A percentile compares a stretch with the other conserved stretches of the same genome.
Evolutionary conservation across 1,140 invertebrate genomes (phyloP).

Genomic region (Nasonia vitripennis): DNA sequence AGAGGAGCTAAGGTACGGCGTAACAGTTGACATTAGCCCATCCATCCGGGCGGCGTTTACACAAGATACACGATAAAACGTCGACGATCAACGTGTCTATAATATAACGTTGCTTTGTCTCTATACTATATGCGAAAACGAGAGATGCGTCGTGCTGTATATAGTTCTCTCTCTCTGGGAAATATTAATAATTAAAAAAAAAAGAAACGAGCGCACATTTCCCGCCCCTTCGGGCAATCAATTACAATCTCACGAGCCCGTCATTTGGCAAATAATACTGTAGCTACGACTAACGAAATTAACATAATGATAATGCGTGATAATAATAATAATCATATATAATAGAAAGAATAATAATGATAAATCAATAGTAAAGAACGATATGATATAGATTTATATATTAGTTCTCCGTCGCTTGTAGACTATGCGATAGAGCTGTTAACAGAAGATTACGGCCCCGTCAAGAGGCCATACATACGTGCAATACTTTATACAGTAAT

Average conservation of each 20-base stretch:
- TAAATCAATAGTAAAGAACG: background rate
- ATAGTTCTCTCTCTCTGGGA: background rate
- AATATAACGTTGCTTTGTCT: background rate
- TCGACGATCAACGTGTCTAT: background rate
- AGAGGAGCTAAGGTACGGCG: conserved; percentile 11
- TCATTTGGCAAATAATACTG: conserved; percentile 49
- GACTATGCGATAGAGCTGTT: background rate
- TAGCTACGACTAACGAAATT: conserved; percentile 45
- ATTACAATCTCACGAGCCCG: conserved; percentile 3
- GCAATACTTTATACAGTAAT: conserved; percentile 26
- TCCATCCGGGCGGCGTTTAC: conserved; percentile 31
- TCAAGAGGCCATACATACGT: background rate
- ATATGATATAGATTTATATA: background rate
- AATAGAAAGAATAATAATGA: background rate
- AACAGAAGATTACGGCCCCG: too few relatives aligned
- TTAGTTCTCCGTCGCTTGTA: background rate
- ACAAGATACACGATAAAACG: conserved; percentile 29
- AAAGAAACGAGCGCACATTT: background rate
- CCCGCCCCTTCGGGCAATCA: background rate
- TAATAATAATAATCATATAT: background rate
- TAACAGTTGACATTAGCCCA: conserved; percentile 28
- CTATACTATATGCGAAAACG: background rate
- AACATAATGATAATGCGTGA: background rate
- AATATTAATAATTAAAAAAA: background rate
- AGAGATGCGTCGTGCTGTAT: background rate